A percentile compares a stretch with the other conserved stretches of the same genome.
Evolutionary conservation across 2,888 invertebrate species (phyloP).

Genomic region (Sepiola atlantica): DNA sequence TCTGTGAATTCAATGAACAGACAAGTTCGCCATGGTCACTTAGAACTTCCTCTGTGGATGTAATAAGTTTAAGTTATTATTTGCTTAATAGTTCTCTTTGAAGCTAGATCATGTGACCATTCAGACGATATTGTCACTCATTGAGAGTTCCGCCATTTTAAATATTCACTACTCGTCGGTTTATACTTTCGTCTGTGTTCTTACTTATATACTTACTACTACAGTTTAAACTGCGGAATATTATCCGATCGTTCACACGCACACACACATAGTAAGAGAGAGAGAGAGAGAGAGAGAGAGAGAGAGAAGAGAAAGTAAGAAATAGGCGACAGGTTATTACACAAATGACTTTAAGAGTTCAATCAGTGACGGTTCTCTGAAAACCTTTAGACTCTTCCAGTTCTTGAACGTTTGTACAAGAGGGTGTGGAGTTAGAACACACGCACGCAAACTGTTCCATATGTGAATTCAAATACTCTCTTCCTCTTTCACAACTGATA

Average conservation of each 20-base stretch:
- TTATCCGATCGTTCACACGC: background rate
- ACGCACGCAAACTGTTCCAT: too few species aligned
- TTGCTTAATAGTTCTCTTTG: background rate
- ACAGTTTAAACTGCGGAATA: background rate
- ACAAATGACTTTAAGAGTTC: background rate
- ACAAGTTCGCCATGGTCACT: background rate
- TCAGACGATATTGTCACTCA: background rate
- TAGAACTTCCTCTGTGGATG: background rate
- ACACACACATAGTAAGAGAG: too few species aligned
- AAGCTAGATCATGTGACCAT: background rate
- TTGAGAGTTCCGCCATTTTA: background rate
- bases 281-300: too few species aligned
- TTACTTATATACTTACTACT: background rate
- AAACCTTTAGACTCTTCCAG: background rate
- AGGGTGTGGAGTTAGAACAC: background rate
- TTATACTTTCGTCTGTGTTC: background rate
- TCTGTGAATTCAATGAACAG: slow-evolving; percentile 2
- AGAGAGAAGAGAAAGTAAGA: too few species aligned
- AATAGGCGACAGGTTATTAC: too few species aligned
- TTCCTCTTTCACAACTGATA: too few species aligned
- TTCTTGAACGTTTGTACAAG: background rate
- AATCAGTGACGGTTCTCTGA: background rate
- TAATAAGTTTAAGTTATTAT: slow-evolving; percentile 32
- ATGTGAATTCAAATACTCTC: too few species aligned
- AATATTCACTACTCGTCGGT: background rate